Conservation (phyloP, 2,113 vertebrate species). For the Actinemys pallida region DNA sequence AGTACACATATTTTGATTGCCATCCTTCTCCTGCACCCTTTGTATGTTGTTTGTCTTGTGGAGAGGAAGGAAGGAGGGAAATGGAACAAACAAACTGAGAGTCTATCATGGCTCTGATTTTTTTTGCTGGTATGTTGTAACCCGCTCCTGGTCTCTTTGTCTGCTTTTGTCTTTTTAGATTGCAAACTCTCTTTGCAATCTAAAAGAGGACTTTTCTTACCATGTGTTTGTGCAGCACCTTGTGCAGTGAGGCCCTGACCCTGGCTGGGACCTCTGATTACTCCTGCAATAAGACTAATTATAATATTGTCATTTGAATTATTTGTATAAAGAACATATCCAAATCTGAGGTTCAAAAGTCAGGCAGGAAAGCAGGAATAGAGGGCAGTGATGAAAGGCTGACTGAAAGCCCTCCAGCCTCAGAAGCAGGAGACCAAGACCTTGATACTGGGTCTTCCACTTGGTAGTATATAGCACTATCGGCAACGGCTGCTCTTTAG, state of each 20-base stretch:
- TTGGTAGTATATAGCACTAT: neutral
- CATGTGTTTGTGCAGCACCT: neutral
- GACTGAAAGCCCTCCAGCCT: neutral
- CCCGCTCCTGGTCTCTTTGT: slow-evolving; percentile 37
- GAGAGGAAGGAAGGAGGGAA: neutral
- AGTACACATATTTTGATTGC: no score
- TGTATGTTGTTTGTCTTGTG: no score
- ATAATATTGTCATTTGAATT: neutral
- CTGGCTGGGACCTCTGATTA: neutral
- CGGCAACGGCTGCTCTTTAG: accelerated
- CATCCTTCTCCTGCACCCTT: neutral
- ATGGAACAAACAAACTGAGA: slow-evolving; percentile 26
- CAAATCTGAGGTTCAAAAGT: neutral
- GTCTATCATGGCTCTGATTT: slow-evolving; percentile 38
- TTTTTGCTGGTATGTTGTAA: slow-evolving; percentile 36
- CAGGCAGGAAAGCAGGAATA: neutral
- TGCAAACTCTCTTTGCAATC: neutral
- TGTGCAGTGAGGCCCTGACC: neutral
- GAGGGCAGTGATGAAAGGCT: neutral
- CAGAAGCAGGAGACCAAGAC: accelerated
- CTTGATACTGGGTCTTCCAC: neutral
- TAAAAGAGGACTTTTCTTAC: accelerated
- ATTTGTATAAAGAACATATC: neutral
- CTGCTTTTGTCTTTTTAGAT: neutral
- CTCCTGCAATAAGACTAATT: neutral